These are phyloP conservation scores for Caenorhabditis sulstoni DNA, from an alignment of 2,888 invertebrate species.

Conservation along the genomic window DNA sequence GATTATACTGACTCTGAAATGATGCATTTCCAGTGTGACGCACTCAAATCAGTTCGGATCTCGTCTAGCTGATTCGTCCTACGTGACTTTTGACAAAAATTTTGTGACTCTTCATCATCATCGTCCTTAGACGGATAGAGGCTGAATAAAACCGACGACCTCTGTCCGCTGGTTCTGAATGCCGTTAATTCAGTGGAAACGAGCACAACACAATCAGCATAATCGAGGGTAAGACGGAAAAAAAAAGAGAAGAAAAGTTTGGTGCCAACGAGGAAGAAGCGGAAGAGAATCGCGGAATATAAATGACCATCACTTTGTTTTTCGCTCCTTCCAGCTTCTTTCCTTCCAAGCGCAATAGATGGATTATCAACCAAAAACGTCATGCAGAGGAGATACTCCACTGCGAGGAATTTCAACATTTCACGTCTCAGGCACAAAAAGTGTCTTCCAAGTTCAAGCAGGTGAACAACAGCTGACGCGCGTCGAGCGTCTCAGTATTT, in stretches of 20 bases:
- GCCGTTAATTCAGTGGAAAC: too few relatives aligned
- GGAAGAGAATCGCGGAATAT: conserved; percentile 9
- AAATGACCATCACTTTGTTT: conserved; percentile 28
- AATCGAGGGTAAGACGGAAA: neutral
- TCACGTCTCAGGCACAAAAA: conserved; percentile 20
- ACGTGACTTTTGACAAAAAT: conserved; percentile 29
- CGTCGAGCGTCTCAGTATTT: neutral
- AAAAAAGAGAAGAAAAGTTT: neutral
- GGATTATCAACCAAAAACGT: too few relatives aligned
- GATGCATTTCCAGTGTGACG: conserved; percentile 34
- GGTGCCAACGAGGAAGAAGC: neutral
- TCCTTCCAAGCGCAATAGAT: too few relatives aligned
- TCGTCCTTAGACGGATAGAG: too few relatives aligned
- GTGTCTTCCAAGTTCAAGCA: conserved; percentile 46
- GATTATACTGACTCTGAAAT: conserved; percentile 29
- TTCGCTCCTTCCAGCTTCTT: neutral
- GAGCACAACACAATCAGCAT: neutral
- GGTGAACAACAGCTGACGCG: conserved; percentile 45
- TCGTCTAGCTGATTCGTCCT: conserved; percentile 20
- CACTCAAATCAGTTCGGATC: conserved; percentile 7
- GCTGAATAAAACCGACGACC: too few relatives aligned
- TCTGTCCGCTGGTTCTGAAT: too few relatives aligned
- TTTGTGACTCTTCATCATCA: neutral
- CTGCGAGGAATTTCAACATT: conserved; percentile 1
- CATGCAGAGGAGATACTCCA: too few relatives aligned